phyloP scores from a whole-genome alignment of 2,113 vertebrate species.

The Malaclemys terrapin region DNA sequence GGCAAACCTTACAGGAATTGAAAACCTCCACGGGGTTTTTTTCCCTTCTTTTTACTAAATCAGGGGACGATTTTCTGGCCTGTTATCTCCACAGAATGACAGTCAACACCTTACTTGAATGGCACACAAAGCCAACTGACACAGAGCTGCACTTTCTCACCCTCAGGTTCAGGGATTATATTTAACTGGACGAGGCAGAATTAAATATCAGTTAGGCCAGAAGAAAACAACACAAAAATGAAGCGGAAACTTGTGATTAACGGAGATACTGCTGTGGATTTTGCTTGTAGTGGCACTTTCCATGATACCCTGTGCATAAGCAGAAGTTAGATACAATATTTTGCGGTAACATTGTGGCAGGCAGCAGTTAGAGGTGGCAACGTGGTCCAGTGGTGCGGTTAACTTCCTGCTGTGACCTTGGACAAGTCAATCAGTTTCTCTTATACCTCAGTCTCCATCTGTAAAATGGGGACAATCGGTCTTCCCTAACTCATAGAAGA shows the following conservation, averaged over 20 bases:
- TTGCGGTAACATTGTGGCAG: not conserved
- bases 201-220: conserved; percentile 71
- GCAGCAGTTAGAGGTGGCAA: not conserved
- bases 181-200: conserved; percentile 67
- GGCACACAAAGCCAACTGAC: conserved; percentile 60
- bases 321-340: too few species aligned
- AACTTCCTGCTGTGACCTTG: too few species aligned
- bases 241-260: conserved; percentile 75
- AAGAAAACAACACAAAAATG: conserved; percentile 72
- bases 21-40: not conserved
- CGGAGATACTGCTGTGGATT: not conserved
- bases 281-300: not conserved
- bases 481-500: too few species aligned
- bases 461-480: too few species aligned
- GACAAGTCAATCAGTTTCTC: too few species aligned
- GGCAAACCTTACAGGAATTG: not conserved
- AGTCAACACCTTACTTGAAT: conserved; percentile 52
- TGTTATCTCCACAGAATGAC: conserved; percentile 50
- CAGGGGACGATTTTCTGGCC: conserved; percentile 68
- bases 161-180: conserved; percentile 58
- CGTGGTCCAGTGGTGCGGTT: too few species aligned
- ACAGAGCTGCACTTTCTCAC: conserved; percentile 72
- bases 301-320: not conserved
- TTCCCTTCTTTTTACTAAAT: conserved; percentile 73
- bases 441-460: too few species aligned